Evolutionary conservation across 2,797 vertebrate species (phyloP), one percentile per base, ranked within the genome.

Genomic region (Acipenser ruthenus): DNA sequence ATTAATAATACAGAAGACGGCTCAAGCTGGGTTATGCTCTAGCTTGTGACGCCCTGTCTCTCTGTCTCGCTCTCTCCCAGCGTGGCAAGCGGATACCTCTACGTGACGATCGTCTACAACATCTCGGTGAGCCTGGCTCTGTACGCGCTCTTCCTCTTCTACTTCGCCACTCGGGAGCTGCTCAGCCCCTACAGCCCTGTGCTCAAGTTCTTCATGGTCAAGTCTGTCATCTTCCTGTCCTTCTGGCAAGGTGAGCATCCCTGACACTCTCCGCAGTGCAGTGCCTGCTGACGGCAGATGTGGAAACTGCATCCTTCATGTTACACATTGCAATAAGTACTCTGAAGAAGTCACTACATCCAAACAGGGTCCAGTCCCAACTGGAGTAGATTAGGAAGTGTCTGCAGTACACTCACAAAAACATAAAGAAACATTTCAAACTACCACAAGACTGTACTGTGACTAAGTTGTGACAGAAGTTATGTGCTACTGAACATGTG

Each of bases 171-270:
- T 3, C 85, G 90, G 59, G 91, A 95, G 73, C 89, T 98, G 61
- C 94, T 99, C 62, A 94, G 90, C 75, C 93, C 96, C 8, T 98
- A 95, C 79, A 93, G 91, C 73, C 96, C 96, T 0, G 84, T 97
- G 83, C 94, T 98, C 79, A 99, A 98, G 84, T 99, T 99, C 85
- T 86, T 98, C 82, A 97, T 95, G 94, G 94, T 99, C 83, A 99
- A 99, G 79, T 98, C 95, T 0, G 94, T 99, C 79, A 98, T 99
- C 84, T 99, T 99, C 75, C 91, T 99, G 69, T 98, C 96, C 74
- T 98, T 99, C 86, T 98, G 96, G 96, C 96, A 98, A 85, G 96
- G 96, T 99, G 71, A 83, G 82, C 61, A 37, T 55, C n/a, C 13
- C 5, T 18, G 55, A 6, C 62, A 6, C 51, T 49, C 64, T 50